These are phyloP conservation scores for Penaeus monodon DNA, from an alignment of 2,888 invertebrate genomes.

Conservation along the genomic window DNA sequence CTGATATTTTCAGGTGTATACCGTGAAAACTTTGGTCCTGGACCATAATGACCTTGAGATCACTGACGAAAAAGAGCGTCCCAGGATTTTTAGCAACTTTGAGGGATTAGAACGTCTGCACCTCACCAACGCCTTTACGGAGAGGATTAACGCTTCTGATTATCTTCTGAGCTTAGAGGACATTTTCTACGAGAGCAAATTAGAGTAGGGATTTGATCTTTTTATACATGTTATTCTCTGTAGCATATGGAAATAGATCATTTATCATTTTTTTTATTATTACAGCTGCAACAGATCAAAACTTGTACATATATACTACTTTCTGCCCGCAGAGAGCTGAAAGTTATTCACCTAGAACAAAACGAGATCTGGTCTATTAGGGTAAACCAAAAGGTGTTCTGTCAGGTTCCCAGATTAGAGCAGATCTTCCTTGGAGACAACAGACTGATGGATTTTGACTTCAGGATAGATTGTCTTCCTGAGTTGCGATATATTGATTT, in stretches of 20 bases:
- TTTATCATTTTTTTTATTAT: background rate
- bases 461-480: slow-evolving; percentile 78
- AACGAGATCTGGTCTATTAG: slow-evolving; percentile 76
- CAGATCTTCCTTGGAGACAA: slow-evolving; percentile 80
- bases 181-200: slow-evolving; percentile 62
- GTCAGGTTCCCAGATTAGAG: slow-evolving; percentile 77
- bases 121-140: slow-evolving; percentile 80
- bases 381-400: slow-evolving; percentile 72
- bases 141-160: slow-evolving; percentile 66
- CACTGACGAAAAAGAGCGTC: slow-evolving; percentile 71
- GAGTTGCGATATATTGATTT: slow-evolving; percentile 79
- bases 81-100: slow-evolving; percentile 72
- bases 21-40: slow-evolving; percentile 78
- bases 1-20: slow-evolving; percentile 66
- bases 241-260: background rate
- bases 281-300: no score
- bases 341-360: slow-evolving; percentile 81
- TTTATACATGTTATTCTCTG: background rate
- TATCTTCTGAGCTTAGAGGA: slow-evolving; percentile 66
- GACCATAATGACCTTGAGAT: slow-evolving; percentile 81
- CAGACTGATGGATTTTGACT: slow-evolving; percentile 72
- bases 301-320: slow-evolving; percentile 70
- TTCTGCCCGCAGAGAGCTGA: slow-evolving; percentile 75
- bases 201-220: slow-evolving; percentile 41
- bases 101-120: slow-evolving; percentile 78